Evolutionary conservation across 2,888 invertebrate genomes (phyloP).

Genomic region (Matsumyia berberina): DNA sequence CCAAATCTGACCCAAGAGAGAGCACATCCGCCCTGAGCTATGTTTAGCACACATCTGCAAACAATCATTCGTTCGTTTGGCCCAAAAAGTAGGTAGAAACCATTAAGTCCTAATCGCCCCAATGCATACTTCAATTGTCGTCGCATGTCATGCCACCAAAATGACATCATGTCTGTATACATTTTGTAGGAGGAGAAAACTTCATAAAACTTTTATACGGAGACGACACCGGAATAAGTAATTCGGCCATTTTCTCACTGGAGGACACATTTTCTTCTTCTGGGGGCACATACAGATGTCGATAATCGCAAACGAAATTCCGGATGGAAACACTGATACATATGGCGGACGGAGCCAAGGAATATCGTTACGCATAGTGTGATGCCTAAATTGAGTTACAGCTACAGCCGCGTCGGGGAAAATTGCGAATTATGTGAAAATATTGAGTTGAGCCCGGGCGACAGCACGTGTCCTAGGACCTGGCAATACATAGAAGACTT

Average conservation of each 20-base stretch:
- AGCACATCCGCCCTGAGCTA: too few species aligned
- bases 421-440: constrained; percentile 62
- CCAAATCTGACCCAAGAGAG: too few species aligned
- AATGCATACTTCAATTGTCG: background rate
- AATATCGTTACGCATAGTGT: constrained; percentile 24
- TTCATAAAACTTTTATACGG: constrained; percentile 73
- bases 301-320: constrained; percentile 44
- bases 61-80: too few species aligned
- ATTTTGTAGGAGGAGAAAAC: constrained; percentile 16
- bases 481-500: too few species aligned
- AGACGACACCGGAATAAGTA: constrained; percentile 66
- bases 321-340: background rate
- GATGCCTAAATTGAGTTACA: constrained; percentile 59
- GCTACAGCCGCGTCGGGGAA: constrained; percentile 10
- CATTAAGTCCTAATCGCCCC: background rate
- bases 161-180: constrained; percentile 54
- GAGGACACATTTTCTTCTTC: background rate
- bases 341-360: background rate
- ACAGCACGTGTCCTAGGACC: constrained; percentile 9
- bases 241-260: constrained; percentile 12
- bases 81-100: too few species aligned
- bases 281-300: constrained; percentile 43
- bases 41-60: too few species aligned
- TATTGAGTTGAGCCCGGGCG: constrained; percentile 30
- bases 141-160: constrained; percentile 57